These are phyloP conservation scores for Helicorthomorpha holstii DNA, from an alignment of 1,140 invertebrate genomes.

Conservation along the genomic window DNA sequence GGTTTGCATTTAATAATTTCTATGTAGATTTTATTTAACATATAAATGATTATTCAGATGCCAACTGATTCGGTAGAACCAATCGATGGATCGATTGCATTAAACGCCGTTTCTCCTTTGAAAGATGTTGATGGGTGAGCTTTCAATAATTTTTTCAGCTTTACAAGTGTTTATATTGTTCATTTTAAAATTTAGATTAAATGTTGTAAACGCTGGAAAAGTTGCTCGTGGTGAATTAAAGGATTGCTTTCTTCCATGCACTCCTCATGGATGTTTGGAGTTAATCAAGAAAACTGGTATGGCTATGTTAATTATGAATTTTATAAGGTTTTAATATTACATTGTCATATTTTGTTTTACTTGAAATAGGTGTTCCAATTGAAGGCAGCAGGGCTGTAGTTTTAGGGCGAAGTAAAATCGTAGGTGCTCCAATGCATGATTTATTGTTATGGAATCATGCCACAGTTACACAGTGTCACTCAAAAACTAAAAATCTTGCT, in stretches of 20 bases:
- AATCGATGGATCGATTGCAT: constrained; percentile 73
- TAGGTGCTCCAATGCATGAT: constrained; percentile 86
- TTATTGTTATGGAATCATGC: constrained; percentile 92
- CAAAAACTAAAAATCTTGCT: constrained; percentile 68
- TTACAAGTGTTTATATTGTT: neutral
- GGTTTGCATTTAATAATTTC: constrained; percentile 16
- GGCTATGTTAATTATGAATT: neutral
- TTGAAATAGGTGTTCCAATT: constrained; percentile 44
- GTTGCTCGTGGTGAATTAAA: constrained; percentile 60
- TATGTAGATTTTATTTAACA: neutral
- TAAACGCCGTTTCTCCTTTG: constrained; percentile 60
- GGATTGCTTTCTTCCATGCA: constrained; percentile 76
- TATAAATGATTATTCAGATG: constrained; percentile 35
- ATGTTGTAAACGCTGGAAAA: constrained; percentile 80
- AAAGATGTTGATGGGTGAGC: constrained; percentile 91
- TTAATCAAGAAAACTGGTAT: constrained; percentile 54
- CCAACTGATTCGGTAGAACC: constrained; percentile 64
- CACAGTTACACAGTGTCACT: constrained; percentile 93
- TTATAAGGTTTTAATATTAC: neutral
- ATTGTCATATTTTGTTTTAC: neutral
- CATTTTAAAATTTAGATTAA: constrained; percentile 37
- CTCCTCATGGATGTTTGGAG: constrained; percentile 81
- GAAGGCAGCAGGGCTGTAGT: constrained; percentile 80
- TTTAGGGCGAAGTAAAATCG: constrained; percentile 90
- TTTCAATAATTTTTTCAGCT: neutral